These are phyloP conservation scores for Sylvia atricapilla DNA, from an alignment of 2,113 vertebrate genomes.

Conservation along the genomic window DNA sequence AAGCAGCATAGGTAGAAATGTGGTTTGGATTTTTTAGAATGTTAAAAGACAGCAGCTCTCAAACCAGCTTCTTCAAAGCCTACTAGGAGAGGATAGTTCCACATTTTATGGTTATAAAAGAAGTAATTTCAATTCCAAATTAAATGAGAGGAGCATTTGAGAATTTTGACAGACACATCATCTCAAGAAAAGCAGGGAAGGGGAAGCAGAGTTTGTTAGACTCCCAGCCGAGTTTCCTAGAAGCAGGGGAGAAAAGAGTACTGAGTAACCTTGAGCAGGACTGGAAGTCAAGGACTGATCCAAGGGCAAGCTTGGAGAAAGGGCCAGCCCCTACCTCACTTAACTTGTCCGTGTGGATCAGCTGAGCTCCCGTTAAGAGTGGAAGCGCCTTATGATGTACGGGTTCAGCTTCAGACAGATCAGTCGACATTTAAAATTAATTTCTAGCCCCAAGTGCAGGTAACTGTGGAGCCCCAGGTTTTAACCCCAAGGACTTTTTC, in stretches of 20 bases:
- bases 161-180: neutral
- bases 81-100: neutral
- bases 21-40: constrained; percentile 1
- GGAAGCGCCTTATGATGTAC: constrained; percentile 80
- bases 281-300: constrained; percentile 73
- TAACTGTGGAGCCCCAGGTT: constrained; percentile 77
- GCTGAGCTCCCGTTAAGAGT: constrained; percentile 81
- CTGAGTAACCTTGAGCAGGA: constrained; percentile 52
- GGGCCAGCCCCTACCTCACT: constrained; percentile 80
- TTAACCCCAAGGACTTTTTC: constrained; percentile 80
- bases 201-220: constrained; percentile 41
- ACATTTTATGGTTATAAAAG: neutral
- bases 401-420: constrained; percentile 80
- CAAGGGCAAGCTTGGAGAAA: constrained; percentile 76
- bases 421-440: constrained; percentile 81
- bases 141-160: constrained; percentile 9
- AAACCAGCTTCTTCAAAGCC: constrained; percentile 25
- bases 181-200: constrained; percentile 25
- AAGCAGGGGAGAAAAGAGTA: constrained; percentile 45
- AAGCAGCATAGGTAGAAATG: constrained; percentile 8
- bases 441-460: constrained; percentile 76
- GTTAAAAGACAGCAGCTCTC: neutral
- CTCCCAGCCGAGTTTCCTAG: constrained; percentile 23
- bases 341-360: constrained; percentile 80
- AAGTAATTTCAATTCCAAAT: constrained; percentile 3